These are phyloP conservation scores for Perca fluviatilis DNA, from an alignment of 2,113 vertebrate species.

Conservation along the genomic window DNA sequence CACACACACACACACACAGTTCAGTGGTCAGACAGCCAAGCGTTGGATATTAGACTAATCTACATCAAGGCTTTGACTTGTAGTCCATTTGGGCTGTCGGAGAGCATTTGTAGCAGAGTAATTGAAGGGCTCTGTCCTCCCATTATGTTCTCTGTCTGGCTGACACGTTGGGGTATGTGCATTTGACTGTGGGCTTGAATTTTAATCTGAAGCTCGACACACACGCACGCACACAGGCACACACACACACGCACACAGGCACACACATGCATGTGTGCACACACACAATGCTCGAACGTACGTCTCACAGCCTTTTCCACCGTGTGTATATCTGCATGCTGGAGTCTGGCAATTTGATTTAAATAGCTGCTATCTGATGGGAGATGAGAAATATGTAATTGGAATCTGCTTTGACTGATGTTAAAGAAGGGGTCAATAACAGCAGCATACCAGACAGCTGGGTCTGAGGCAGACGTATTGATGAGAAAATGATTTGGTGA, in stretches of 20 bases:
- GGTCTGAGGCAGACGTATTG: constrained; percentile 12
- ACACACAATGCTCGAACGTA: not conserved
- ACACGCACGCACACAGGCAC: not conserved
- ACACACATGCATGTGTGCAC: not conserved
- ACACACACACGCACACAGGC: not conserved
- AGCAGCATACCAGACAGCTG: not conserved
- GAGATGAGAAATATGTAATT: constrained; percentile 32
- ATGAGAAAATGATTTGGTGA: constrained; percentile 25
- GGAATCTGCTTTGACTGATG: constrained; percentile 15
- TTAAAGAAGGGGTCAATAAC: constrained; percentile 4
- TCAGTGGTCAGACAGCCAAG: constrained; percentile 31
- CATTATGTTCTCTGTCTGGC: constrained; percentile 26
- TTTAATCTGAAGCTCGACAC: constrained; percentile 16
- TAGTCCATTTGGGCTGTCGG: constrained; percentile 34
- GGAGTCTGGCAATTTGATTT: constrained; percentile 5
- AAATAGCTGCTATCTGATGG: constrained; percentile 7
- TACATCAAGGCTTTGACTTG: constrained; percentile 19
- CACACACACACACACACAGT: constrained; percentile 36
- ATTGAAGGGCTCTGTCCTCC: constrained; percentile 37
- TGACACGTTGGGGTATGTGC: constrained; percentile 4
- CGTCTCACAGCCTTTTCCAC: not conserved
- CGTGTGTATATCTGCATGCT: not conserved
- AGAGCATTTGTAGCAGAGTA: constrained; percentile 28
- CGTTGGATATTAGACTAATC: constrained; percentile 35
- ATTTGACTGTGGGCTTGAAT: constrained; percentile 31